Evolutionary conservation across 2,113 vertebrate species (phyloP), one percentile per base, ranked within the genome.

Genomic region (Platichthys stellatus): DNA sequence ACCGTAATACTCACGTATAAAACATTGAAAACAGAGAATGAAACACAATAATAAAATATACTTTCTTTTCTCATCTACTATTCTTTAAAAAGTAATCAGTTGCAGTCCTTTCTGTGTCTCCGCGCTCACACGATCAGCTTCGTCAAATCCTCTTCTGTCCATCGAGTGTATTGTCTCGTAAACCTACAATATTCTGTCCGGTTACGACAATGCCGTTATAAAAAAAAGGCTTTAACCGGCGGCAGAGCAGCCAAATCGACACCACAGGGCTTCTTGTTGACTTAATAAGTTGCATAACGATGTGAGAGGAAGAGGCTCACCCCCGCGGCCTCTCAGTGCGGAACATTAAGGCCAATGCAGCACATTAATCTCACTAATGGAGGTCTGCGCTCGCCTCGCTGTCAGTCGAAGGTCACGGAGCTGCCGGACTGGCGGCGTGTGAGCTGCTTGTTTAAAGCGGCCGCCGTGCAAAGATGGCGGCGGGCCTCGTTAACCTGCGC

Each of bases 31-130:
- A 85, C 79, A 79, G 58, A 51, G 85, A 79, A 84, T 83, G 45
- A 76, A 83, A 86, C 82, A 82, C 86, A 82, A 79, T 91, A 91
- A 88, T 90, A 92, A 93, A 93, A 94, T 92, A 92, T 90, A 92
- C 86, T 85, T 92, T 90, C 83, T 88, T 81, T 88, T 86, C 56
- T 78, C 26, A 78, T 89, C 72, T 62, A 83, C 58, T 81, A 63
- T 81, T 49, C 73, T 64, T 80, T 72, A 31, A 47, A 81, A 74
- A 75, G 26, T 75, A 80, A 83, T 88, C 84, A 85, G 80, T 74
- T 89, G 86, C 82, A 91, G 90, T 92, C 90, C 82, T 68, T 63
- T 88, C 74, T 79, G 63, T 75, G 66, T 81, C 17, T 62, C 62
- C 69, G 35, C 5, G 9, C 68, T 60, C 60, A 74, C 58, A 78